These are phyloP conservation scores for Micronisus gabar DNA, from an alignment of 2,113 vertebrate genomes.

Conservation along the genomic window DNA sequence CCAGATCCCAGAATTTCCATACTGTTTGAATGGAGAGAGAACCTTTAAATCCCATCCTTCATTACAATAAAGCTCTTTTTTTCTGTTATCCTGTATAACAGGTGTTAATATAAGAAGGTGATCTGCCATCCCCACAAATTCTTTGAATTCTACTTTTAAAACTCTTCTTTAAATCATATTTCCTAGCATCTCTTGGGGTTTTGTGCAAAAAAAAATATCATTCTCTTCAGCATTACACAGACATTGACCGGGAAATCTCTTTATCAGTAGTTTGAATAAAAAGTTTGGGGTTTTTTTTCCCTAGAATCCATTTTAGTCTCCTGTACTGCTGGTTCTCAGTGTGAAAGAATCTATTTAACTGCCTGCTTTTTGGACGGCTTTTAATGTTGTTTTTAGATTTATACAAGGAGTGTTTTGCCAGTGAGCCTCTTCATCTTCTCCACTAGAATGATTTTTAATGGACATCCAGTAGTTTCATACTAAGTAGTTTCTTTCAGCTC, in stretches of 20 bases:
- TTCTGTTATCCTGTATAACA: not conserved
- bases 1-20: not conserved
- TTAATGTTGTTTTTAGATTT: constrained; percentile 53
- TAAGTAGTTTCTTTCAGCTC: constrained; percentile 50
- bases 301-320: constrained; percentile 38
- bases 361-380: constrained; percentile 16
- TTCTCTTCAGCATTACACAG: not conserved
- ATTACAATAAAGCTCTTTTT: not conserved
- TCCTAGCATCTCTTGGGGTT: not conserved
- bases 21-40: not conserved
- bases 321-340: constrained; percentile 3
- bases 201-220: not conserved
- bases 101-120: not conserved
- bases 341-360: constrained; percentile 55
- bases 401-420: constrained; percentile 39
- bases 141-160: constrained; percentile 5
- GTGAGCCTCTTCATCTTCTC: constrained; percentile 49
- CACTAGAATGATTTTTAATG: constrained; percentile 56
- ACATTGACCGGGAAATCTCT: constrained; percentile 21
- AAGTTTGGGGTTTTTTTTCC: not conserved
- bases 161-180: not conserved
- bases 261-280: constrained; percentile 26
- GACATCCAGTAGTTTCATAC: constrained; percentile 49
- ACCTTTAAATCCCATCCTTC: not conserved
- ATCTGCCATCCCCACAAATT: not conserved